A percentile compares a stretch with the other conserved stretches of the same genome.
phyloP scores from a whole-genome alignment of 1,140 invertebrate genomes.

The Charaxes varanes region DNA sequence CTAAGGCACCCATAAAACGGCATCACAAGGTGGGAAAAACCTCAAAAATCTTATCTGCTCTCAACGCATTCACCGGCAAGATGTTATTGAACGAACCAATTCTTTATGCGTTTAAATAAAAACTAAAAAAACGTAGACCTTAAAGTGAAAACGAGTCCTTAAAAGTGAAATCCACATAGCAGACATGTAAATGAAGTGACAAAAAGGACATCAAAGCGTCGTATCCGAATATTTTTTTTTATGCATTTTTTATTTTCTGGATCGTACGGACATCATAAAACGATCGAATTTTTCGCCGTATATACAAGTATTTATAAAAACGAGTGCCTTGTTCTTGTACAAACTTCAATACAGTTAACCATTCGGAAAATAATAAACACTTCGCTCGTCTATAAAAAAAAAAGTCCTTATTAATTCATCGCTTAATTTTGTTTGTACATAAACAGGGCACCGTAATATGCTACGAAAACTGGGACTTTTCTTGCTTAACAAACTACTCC shows the following conservation, averaged over 20 bases:
- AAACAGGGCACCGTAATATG: constrained; percentile 9
- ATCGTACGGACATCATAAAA: neutral
- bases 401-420: constrained; percentile 2
- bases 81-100: no score
- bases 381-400: constrained; percentile 7
- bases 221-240: no score
- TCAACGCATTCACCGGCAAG: no score
- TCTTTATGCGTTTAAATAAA: no score
- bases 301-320: constrained; percentile 4
- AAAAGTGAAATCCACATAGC: no score
- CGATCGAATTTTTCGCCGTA: constrained; percentile 13
- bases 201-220: no score
- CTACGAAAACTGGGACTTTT: constrained; percentile 3
- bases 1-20: constrained; percentile 8
- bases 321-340: constrained; percentile 13
- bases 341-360: constrained; percentile 7
- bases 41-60: neutral
- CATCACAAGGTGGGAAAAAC: neutral
- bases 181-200: no score
- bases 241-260: no score
- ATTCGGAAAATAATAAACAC: constrained; percentile 5
- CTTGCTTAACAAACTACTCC: constrained; percentile 2
- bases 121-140: no score
- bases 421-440: constrained; percentile 10
- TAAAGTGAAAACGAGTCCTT: no score